Conservation (phyloP, 2,888 invertebrate species). For the Ametastegia equiseti region DNA sequence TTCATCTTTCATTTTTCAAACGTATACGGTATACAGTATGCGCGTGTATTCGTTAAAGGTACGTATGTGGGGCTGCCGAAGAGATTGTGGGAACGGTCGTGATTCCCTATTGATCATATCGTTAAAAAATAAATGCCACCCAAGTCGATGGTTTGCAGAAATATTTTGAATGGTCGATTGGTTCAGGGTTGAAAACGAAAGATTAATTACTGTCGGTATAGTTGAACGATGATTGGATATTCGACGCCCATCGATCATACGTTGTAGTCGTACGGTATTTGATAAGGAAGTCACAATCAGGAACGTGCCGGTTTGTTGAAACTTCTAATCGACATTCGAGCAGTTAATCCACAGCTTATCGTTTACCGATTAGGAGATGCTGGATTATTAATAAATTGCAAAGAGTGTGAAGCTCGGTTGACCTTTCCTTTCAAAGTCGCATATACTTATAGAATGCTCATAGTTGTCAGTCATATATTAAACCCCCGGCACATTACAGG, state of each 20-base stretch:
- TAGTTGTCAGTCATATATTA: no score
- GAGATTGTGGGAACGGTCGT: no score
- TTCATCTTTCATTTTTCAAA: no score
- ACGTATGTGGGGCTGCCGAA: no score
- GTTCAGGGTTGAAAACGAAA: not conserved
- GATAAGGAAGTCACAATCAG: not conserved
- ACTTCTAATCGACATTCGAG: not conserved
- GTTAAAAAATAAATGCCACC: no score
- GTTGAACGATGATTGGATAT: not conserved
- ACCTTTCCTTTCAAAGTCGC: not conserved
- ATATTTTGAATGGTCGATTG: not conserved
- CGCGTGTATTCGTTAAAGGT: no score
- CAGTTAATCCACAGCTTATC: slow-evolving; percentile 1
- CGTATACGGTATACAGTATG: no score
- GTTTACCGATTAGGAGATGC: not conserved
- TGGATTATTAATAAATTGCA: not conserved
- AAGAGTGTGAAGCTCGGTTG: not conserved
- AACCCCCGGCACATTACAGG: no score
- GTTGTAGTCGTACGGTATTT: not conserved
- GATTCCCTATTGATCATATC: no score
- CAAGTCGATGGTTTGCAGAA: not conserved
- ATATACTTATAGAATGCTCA: no score
- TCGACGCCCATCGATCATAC: not conserved
- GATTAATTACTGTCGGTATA: not conserved
- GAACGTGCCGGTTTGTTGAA: not conserved